Base-by-base conservation (phyloP, 2,113 vertebrate species). In the Zosterops japonicus region DNA sequence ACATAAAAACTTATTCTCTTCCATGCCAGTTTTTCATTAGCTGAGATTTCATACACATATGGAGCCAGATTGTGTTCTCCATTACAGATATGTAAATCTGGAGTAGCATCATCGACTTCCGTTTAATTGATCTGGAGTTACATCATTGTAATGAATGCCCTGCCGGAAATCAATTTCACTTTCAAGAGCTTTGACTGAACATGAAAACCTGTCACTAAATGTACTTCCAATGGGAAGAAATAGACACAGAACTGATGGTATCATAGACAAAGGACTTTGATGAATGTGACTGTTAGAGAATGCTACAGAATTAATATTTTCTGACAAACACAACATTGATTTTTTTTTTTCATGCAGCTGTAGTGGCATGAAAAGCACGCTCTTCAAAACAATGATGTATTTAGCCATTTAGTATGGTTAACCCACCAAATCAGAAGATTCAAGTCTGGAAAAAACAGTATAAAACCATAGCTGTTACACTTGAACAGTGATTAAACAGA, bases 201-300 rank as follows among this genome's bases (percentile, higher is more conserved):
- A 65, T 25, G 76, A 92, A 92, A 94, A 92, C 19, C 60, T 90
- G 69, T 41, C 83, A 68, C 64, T 61, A 94, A 93, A 83, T 53
- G 21, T 68, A 47, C 25, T 94, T 88, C 72, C 92, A 90, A 2
- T 52, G 60, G 83, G 59, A 88, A 56, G 44, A 83, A 92, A 86
- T 81, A 86, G 44, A 86, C 41, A 70, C 10, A 78, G 80, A 92
- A 76, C 16, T 56, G 65, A 79, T 84, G 49, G 39, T 89, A 84
- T 49, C 33, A 60, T 18, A 92, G 52, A 94, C 83, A 96, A 94
- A 96, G 60, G 56, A 19, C 44, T 94, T 74, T 89, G 83, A 96
- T 92, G 83, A 93, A 86, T 52, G 39, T 18, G n/a, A 86, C 71
- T 77, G 33, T 35, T 84, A 59, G 31, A 79, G 57, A 91, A 93